A percentile compares a stretch with the other conserved stretches of the same genome.
Evolutionary conservation across 2,888 invertebrate genomes (phyloP).

Genomic region (Rhynchonema sp.): DNA sequence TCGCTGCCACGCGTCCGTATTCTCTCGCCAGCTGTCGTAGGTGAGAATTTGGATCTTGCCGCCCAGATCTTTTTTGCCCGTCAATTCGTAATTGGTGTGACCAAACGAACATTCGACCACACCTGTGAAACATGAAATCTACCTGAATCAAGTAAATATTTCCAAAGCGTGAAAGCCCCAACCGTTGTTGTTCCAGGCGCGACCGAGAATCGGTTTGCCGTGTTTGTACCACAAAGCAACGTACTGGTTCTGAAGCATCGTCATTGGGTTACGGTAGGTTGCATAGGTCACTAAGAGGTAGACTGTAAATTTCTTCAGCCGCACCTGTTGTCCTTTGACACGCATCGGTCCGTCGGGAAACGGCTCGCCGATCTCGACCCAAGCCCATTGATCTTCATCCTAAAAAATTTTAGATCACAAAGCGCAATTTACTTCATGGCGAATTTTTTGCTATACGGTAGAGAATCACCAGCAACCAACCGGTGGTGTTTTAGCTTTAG

Average conservation of each 20-base stretch:
- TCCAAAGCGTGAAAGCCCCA: conserved; percentile 8
- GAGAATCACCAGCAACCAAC: no score
- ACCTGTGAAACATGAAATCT: no score
- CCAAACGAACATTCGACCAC: conserved; percentile 17
- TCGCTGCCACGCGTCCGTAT: neutral
- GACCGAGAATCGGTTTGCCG: neutral
- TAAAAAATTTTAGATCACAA: no score
- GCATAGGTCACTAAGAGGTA: neutral
- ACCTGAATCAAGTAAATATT: no score
- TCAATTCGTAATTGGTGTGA: conserved; percentile 6
- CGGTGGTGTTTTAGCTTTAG: no score
- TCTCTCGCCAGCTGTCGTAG: neutral
- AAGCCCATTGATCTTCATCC: neutral
- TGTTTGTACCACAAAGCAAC: conserved; percentile 1
- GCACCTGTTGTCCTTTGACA: neutral
- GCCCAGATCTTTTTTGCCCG: neutral
- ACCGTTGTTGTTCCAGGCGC: conserved; percentile 10
- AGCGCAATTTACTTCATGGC: no score
- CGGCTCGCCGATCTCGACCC: neutral
- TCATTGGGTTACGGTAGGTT: neutral
- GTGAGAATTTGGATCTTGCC: neutral
- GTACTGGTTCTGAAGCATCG: neutral
- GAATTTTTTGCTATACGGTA: no score
- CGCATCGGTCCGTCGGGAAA: neutral
- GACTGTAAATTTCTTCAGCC: no score